Base-by-base conservation (phyloP, 2,113 vertebrate species). In the Zapus hudsonius region DNA sequence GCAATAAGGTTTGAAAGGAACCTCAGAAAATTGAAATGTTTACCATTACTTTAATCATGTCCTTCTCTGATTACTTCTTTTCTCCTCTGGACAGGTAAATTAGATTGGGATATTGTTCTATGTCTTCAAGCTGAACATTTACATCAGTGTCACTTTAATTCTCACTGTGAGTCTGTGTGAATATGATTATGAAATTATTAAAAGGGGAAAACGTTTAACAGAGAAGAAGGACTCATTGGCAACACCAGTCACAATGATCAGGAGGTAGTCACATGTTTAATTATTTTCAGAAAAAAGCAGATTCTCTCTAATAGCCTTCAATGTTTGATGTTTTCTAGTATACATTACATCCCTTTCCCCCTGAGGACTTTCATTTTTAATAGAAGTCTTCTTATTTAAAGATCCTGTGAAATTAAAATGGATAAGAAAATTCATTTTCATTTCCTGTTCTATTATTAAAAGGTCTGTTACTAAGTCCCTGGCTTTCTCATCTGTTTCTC, bases 291-390 rank as follows among this genome's bases (percentile, higher is more conserved):
- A 36, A 89, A n/a, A 90, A 87, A 96, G 36, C 84, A 44, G 23
- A 95, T 72, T 47, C 29, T 23, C 42, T 88, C 90, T 79, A 94
- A 76, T 4, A 91, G 38, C 19, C 38, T 76, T 95, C 64, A 67
- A 29, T 40, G 44, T 64, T 95, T 82, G 25, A 89, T 86, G 59
- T 80, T 80, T 96, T 94, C 73, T 40, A 84, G 80, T 40, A 82
- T 12, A 84, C 2, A 88, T 20, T 33, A 84, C 88, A 87, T 79
- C 17, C 27, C 79, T 92, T 89, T 75, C 70, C 70, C 22, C 85
- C 44, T 22, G 52, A 90, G 42, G 36, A 79, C 17, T 94, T 95
- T 87, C 42, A 90, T 84, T 93, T 94, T 93, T 94, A 94, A 91
- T 95, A 90, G 84, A 93, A 90, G 78, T 88, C 23, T 52, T 59